Conservation (phyloP, 2,888 invertebrate genomes). For the Entomobrya proxima region DNA sequence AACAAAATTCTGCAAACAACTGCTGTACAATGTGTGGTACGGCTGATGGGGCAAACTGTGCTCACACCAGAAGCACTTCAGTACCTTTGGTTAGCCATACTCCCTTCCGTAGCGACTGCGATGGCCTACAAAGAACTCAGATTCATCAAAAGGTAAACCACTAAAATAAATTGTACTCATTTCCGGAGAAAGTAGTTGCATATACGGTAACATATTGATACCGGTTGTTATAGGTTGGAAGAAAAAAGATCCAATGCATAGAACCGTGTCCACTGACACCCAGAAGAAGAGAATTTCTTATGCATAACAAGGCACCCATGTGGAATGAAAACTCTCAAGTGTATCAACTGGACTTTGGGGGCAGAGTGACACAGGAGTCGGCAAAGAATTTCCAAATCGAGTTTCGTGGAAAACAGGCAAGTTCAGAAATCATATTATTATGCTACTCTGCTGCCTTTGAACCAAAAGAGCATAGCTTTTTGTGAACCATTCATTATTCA, state of each 20-base stretch:
- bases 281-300: conserved; percentile 87
- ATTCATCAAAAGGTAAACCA: conserved; percentile 88
- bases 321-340: conserved; percentile 99
- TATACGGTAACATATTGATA: conserved; percentile 69
- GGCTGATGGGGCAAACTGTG: conserved; percentile 28
- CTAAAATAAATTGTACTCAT: background rate
- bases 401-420: conserved; percentile 95
- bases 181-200: background rate
- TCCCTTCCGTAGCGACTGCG: conserved; percentile 87
- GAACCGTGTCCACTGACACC: conserved; percentile 75
- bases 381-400: conserved; percentile 99
- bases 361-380: conserved; percentile 98
- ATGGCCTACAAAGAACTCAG: conserved; percentile 94
- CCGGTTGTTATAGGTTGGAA: conserved; percentile 85
- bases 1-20: conserved; percentile 32
- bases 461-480: background rate
- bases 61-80: conserved; percentile 75
- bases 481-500: background rate
- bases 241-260: conserved; percentile 79
- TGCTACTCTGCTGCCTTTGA: background rate
- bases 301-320: conserved; percentile 98
- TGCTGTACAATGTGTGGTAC: conserved; percentile 20
- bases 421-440: background rate
- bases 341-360: conserved; percentile 99
- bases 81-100: conserved; percentile 80